Evolutionary conservation across 2,888 invertebrate genomes (phyloP), one percentile per base, ranked within the genome.

Genomic region (Tachina lurida): DNA sequence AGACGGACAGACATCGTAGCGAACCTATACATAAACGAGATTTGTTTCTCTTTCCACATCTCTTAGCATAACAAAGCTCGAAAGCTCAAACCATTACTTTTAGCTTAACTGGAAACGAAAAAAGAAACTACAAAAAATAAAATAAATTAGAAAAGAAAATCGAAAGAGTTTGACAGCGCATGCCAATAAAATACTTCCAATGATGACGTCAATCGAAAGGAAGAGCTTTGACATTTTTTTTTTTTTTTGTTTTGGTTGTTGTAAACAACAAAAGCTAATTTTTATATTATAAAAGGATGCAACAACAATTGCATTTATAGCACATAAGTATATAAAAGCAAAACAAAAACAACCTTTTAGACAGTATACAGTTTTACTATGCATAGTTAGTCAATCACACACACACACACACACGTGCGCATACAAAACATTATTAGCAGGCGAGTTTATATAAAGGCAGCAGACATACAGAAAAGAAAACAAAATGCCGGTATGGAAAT

Each of bases 151-250:
- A 67, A 13, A 47, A 43, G 15, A n/a, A 67, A 49, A 49, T 39
- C 22, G 1, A 47, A 75, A 60, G 58, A 49, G 1, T 41, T 3
- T n/a, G 10, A 84, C 31, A 47, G 88, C 88, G 87, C 88, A 88
- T 70, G 87, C 56, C 88, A 87, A 88, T 88, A 89, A 91, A 89
- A 89, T 88, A 89, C 88, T 88, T 87, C 89, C 88, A 88, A 88
- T 87, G 88, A 89, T 91, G 91, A 91, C 91, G 91, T 91, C 91
- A 91, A 91, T 91, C 85, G 91, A 86, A 88, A 68, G 17, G 39
- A 60, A 90, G 90, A 91, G 91, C 91, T 91, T 70, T 85, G 84
- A 80, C 84, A 88, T 89, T 79, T 79, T 74, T 74, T 73, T 82
- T 60, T 65, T 74, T 74, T 74, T 74, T 73, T 82, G 65, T 65